phyloP scores from a whole-genome alignment of 2,113 vertebrate species.

The Vombatus ursinus region DNA sequence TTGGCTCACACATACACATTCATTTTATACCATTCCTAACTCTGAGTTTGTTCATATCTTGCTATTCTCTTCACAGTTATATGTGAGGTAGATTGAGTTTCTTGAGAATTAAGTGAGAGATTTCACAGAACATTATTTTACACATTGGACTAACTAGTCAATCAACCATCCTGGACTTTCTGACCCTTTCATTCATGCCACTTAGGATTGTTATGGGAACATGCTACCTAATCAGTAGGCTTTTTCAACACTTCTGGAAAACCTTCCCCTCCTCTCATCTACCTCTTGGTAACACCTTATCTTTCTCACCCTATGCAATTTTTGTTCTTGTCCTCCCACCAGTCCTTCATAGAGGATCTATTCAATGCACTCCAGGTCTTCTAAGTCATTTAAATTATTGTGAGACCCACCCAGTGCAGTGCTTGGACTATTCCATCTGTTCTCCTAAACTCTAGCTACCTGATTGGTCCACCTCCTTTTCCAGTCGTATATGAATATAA shows the following conservation, averaged over 20 bases:
- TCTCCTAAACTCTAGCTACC: conserved; percentile 3
- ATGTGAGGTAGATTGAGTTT: conserved; percentile 12
- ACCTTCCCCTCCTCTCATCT: background rate
- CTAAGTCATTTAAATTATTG: background rate
- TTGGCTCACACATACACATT: background rate
- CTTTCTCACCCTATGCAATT: background rate
- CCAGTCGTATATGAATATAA: background rate
- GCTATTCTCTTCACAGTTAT: background rate
- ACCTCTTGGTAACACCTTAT: background rate
- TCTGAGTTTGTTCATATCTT: conserved; percentile 30
- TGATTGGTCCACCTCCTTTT: background rate
- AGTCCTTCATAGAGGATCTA: background rate
- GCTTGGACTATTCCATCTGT: conserved; percentile 41
- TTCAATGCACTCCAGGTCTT: background rate
- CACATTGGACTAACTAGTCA: background rate
- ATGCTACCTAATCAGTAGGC: background rate
- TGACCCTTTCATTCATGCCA: background rate
- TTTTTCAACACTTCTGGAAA: background rate
- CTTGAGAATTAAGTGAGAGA: background rate
- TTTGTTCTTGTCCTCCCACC: background rate
- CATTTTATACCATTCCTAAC: background rate
- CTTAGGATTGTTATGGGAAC: background rate
- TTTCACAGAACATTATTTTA: background rate
- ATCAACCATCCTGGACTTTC: background rate
- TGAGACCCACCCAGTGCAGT: background rate